phyloP scores from a whole-genome alignment of 30 jellyfish, hydroid and myxozoan genomes.

The Aurelia sp. region DNA sequence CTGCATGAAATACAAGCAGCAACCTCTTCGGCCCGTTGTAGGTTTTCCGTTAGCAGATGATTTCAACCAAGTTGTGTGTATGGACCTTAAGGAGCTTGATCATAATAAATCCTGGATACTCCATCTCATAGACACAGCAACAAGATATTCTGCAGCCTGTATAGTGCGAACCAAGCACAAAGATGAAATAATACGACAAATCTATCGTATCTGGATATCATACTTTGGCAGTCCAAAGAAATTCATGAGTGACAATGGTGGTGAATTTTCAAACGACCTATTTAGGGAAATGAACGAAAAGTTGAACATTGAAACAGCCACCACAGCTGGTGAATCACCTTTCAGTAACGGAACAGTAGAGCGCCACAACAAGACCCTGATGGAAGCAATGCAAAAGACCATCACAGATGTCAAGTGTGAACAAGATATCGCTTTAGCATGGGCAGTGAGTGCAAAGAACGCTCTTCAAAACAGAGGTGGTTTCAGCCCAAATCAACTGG shows the following conservation, averaged over 20 bases:
- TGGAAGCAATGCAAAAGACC: constrained; percentile 9
- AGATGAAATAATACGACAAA: background rate
- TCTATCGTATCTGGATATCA: background rate
- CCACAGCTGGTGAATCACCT: constrained; percentile 41
- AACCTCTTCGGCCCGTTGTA: background rate
- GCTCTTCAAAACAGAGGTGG: background rate
- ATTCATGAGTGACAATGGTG: constrained; percentile 6
- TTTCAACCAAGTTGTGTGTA: constrained; percentile 27
- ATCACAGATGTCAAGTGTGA: constrained; percentile 22
- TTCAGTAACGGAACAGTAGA: constrained; percentile 24
- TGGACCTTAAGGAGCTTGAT: constrained; percentile 10
- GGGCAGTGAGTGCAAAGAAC: constrained; percentile 46
- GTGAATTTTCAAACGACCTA: constrained; percentile 10
- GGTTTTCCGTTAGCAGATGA: constrained; percentile 19
- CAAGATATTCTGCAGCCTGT: constrained; percentile 13
- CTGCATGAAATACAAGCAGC: background rate
- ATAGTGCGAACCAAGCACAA: background rate
- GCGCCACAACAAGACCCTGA: constrained; percentile 1
- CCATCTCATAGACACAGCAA: constrained; percentile 7
- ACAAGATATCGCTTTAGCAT: constrained; percentile 18
- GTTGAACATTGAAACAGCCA: background rate
- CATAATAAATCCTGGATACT: background rate
- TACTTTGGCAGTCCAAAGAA: background rate
- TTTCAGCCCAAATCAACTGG: background rate
- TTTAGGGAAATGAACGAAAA: background rate